A percentile compares a stretch with the other conserved stretches of the same genome.
These are phyloP conservation scores for Rhabditoides inermis DNA, from an alignment of 2,888 invertebrate genomes.

Conservation along the genomic window DNA sequence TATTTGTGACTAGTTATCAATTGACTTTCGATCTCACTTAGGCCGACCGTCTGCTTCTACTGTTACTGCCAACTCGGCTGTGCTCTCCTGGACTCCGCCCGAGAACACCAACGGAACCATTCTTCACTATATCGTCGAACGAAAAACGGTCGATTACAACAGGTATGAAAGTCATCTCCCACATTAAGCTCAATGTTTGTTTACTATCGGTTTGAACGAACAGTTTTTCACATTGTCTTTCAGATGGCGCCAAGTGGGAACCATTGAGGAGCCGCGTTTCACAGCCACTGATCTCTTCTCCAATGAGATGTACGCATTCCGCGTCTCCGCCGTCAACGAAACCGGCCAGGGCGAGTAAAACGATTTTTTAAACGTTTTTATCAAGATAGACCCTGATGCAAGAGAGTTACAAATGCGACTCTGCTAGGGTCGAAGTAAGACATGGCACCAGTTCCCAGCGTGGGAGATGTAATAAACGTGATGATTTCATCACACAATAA, in stretches of 20 bases:
- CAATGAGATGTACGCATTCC: conserved; percentile 30
- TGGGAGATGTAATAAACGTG: too few species aligned
- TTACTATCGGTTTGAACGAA: too few species aligned
- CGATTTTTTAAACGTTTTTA: too few species aligned
- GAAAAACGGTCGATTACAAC: conserved; percentile 20
- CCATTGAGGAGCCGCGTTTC: conserved; percentile 1
- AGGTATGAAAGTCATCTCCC: not conserved
- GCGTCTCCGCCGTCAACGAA: conserved; percentile 24
- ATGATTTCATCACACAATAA: too few species aligned
- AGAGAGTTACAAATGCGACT: too few species aligned
- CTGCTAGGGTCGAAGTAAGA: too few species aligned
- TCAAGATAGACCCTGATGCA: too few species aligned
- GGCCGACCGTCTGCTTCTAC: not conserved
- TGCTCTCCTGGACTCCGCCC: conserved; percentile 4
- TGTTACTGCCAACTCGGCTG: not conserved
- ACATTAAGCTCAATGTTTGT: not conserved
- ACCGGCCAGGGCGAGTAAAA: conserved; percentile 16
- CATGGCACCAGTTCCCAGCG: too few species aligned
- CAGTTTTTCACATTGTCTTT: too few species aligned
- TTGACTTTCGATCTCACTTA: too few species aligned
- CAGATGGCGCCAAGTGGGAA: conserved; percentile 25
- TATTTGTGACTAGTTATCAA: too few species aligned
- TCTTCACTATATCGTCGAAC: conserved; percentile 24
- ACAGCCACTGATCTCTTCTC: conserved; percentile 23
- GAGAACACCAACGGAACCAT: conserved; percentile 7